phyloP scores from a whole-genome alignment of 2,888 invertebrate species.

The Agriopis leucophaearia region DNA sequence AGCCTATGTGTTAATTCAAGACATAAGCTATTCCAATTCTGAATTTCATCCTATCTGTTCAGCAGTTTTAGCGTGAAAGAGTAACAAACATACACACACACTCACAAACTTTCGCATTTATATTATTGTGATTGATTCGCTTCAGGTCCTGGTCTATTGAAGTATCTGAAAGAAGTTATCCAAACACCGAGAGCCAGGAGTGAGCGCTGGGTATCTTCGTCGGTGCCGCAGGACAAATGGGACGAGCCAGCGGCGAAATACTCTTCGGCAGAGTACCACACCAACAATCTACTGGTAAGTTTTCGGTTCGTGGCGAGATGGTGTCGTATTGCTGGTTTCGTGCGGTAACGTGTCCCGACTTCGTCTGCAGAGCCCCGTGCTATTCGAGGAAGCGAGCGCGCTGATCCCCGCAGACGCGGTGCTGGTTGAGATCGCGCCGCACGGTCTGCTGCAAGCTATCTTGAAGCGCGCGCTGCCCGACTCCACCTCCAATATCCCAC shows the following conservation, averaged over 20 bases:
- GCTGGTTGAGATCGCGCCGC: constrained; percentile 94
- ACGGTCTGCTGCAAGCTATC: constrained; percentile 90
- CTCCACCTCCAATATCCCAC: constrained; percentile 88
- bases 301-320: constrained; percentile 91
- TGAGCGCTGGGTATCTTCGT: constrained; percentile 92
- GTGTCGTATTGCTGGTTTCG: constrained; percentile 62
- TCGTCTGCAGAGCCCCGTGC: constrained; percentile 79
- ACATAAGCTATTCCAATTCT: too few relatives aligned
- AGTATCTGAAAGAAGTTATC: constrained; percentile 87
- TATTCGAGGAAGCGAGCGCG: constrained; percentile 91
- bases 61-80: too few relatives aligned
- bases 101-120: too few relatives aligned
- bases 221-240: constrained; percentile 90
- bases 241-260: constrained; percentile 63
- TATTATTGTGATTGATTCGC: too few relatives aligned
- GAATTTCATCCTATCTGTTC: too few relatives aligned
- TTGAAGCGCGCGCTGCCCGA: constrained; percentile 89
- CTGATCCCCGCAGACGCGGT: constrained; percentile 92
- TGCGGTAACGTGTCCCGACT: background rate
- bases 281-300: constrained; percentile 90
- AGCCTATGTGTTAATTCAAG: too few relatives aligned
- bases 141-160: constrained; percentile 81
- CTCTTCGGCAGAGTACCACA: constrained; percentile 93
- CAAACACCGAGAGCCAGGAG: constrained; percentile 87
- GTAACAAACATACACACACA: too few relatives aligned